Evolutionary conservation across 2,797 vertebrate genomes (phyloP).

Genomic region (Malacoraja senta): DNA sequence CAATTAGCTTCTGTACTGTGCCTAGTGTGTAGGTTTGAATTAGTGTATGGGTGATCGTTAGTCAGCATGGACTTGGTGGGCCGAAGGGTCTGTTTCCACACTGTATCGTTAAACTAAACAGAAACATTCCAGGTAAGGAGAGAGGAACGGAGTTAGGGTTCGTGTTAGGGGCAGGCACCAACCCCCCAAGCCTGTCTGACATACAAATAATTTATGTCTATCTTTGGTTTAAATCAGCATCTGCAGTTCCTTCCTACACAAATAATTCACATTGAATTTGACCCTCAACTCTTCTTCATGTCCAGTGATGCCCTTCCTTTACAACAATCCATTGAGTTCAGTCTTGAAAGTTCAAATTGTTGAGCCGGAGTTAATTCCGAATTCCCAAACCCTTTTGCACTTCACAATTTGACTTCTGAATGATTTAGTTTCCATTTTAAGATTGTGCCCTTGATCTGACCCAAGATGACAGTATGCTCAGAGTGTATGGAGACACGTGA

Average conservation of each 20-base stretch:
- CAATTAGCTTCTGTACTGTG: too few species aligned
- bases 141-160: background rate
- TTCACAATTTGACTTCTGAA: background rate
- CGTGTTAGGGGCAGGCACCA: too few species aligned
- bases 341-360: background rate
- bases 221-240: too few species aligned
- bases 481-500: background rate
- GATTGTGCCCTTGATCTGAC: background rate
- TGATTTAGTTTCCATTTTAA: constrained; percentile 7
- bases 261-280: background rate
- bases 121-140: background rate
- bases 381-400: background rate
- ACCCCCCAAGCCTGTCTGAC: background rate
- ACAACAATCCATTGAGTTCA: background rate
- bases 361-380: background rate
- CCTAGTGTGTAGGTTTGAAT: too few species aligned
- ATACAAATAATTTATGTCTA: background rate
- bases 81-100: too few species aligned
- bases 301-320: background rate
- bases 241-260: too few species aligned
- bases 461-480: background rate
- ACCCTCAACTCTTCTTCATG: background rate
- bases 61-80: too few species aligned
- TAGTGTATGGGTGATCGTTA: too few species aligned
- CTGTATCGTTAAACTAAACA: too few species aligned